Evolutionary conservation across 2,113 vertebrate species (phyloP), one percentile per base, ranked within the genome.

Genomic region (Monopterus albus): DNA sequence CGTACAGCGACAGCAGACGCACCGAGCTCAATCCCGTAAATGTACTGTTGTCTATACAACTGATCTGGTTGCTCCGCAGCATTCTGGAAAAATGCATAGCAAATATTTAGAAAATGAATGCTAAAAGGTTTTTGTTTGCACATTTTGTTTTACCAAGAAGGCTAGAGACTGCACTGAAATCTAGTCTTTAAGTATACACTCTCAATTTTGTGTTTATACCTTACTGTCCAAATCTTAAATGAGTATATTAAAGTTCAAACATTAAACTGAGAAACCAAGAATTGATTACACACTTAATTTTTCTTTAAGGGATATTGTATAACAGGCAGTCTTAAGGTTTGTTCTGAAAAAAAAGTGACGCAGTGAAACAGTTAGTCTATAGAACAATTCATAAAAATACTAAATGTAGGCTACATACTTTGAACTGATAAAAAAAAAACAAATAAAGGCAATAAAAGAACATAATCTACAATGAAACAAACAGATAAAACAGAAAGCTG

Each of bases 11-110:
- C 9, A 99, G 94, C 75, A 99, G 93, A 21, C 98, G 93, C 63
- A 99, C 97, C 0, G 98, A 97, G 79, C 96, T 98, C 84, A 99
- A 92, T 46, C 97, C 98, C 0, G 95, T 94, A 31, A 99, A 99
- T 1, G 96, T 99, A 28, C 94, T 92, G 15, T 99, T 99, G 91
- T 95, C 96, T 59, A 99, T 94, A 74, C 98, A 99, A 91, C 92
- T 96, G 91, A 99, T 94, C 81, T 94, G 92, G 91, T 99, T 99
- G 87, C 96, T 99, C 60, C 98, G 92, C 65, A 99, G 91, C 97
- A 98, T 99, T 84, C 98, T 99, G 72, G 2, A 74, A 80, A 64
- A 26, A 75, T 43, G 79, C 15, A 71, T 9, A 56, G 0, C 36
- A 60, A 0, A 47, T 43, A 12, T 56, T 38, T 25, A 38, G 3